A percentile compares a stretch with the other conserved stretches of the same genome.
These are phyloP conservation scores for Lophius americanus DNA, from an alignment of 2,797 vertebrate genomes.

Conservation along the genomic window DNA sequence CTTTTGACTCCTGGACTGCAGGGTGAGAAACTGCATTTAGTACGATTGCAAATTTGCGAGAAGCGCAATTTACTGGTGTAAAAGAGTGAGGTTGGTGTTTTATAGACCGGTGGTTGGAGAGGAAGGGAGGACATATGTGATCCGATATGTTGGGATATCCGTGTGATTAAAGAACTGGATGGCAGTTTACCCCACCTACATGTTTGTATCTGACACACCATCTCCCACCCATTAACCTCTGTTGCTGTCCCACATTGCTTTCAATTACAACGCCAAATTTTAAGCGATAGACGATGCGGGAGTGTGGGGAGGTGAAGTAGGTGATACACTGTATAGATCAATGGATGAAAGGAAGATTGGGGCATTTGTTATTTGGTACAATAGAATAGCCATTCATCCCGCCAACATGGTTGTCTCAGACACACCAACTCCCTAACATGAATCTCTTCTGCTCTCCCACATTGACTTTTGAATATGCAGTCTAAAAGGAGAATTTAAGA, in stretches of 20 bases:
- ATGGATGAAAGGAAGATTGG: too few species aligned
- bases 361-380: too few species aligned
- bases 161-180: slow-evolving; percentile 40
- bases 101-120: not conserved
- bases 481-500: slow-evolving; percentile 47
- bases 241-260: slow-evolving; percentile 56
- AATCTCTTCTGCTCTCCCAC: too few species aligned
- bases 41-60: slow-evolving; percentile 9
- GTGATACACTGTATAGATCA: too few species aligned
- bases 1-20: slow-evolving; percentile 65
- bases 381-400: too few species aligned
- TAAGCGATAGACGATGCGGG: too few species aligned
- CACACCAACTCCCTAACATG: slow-evolving; percentile 37
- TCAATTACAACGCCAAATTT: too few species aligned
- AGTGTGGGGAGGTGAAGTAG: too few species aligned
- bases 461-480: slow-evolving; percentile 35
- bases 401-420: slow-evolving; percentile 37
- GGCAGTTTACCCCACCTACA: slow-evolving; percentile 59
- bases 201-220: slow-evolving; percentile 36
- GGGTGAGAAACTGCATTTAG: slow-evolving; percentile 59
- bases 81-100: slow-evolving; percentile 2
- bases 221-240: slow-evolving; percentile 15
- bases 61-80: slow-evolving; percentile 7
- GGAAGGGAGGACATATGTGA: slow-evolving; percentile 19
- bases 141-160: slow-evolving; percentile 25